Percentiles rank a stretch among this genome's conserved stretches.
Evolutionary conservation across 2,888 invertebrate genomes (phyloP).

Genomic region (Caenorhabditis uteleia): DNA sequence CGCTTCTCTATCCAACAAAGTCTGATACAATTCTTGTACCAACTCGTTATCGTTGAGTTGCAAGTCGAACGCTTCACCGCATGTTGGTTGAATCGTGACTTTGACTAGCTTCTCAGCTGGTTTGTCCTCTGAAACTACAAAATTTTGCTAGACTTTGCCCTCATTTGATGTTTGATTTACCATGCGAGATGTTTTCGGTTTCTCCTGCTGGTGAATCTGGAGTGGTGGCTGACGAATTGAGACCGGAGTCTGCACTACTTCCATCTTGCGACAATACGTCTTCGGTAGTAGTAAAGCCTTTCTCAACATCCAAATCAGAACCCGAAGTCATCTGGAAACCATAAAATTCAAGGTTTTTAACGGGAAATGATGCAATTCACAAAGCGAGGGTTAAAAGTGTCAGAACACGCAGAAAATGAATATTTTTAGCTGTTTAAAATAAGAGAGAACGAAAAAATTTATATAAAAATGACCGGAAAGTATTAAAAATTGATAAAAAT

Average conservation of each 20-base stretch:
- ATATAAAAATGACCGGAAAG: background rate
- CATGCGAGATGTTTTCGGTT: no score
- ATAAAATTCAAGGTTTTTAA: no score
- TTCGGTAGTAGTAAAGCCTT: constrained; percentile 12
- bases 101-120: constrained; percentile 36
- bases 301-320: constrained; percentile 27
- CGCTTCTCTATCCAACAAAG: constrained; percentile 96
- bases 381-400: no score
- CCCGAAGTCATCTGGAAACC: constrained; percentile 40
- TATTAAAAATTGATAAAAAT: no score
- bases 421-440: background rate
- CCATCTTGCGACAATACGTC: no score
- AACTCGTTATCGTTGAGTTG: constrained; percentile 93
- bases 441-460: background rate
- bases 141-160: constrained; percentile 15
- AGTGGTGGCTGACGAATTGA: constrained; percentile 29
- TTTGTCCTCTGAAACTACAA: background rate
- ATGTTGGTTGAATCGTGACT: constrained; percentile 38
- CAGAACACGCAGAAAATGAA: no score
- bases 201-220: no score
- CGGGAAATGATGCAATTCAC: no score
- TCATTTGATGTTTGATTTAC: no score
- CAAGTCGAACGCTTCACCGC: constrained; percentile 42
- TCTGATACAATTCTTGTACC: constrained; percentile 94
- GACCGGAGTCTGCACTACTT: constrained; percentile 33